A percentile compares a stretch with the other conserved stretches of the same genome.
These are phyloP conservation scores for Paracentrotus lividus DNA, from an alignment of 53 echinoderm and acorn worm genomes.

Conservation along the genomic window DNA sequence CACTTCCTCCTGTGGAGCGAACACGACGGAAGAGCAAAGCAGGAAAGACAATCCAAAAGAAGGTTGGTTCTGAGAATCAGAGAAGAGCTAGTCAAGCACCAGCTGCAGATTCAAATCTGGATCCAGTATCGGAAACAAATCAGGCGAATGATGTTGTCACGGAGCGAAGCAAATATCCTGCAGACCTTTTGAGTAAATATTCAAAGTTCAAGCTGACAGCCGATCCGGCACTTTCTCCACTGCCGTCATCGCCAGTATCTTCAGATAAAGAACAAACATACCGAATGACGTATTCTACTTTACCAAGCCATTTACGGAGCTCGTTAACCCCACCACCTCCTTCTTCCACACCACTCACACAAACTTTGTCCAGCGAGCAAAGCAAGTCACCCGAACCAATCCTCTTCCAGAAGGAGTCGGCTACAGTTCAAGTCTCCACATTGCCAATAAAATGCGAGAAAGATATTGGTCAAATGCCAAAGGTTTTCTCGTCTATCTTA, in stretches of 20 bases:
- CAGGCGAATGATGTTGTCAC: constrained; percentile 44
- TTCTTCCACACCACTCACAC: neutral
- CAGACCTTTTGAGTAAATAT: constrained; percentile 45
- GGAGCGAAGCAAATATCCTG: constrained; percentile 42
- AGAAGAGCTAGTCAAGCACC: neutral
- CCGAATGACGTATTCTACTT: constrained; percentile 92
- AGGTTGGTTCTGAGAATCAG: neutral
- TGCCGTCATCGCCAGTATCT: constrained; percentile 57
- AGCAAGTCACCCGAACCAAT: neutral
- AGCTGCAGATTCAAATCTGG: neutral
- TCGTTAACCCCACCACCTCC: neutral
- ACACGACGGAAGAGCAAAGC: neutral
- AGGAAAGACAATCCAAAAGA: neutral
- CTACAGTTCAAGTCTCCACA: neutral
- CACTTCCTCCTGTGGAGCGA: constrained; percentile 25
- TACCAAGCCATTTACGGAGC: constrained; percentile 71
- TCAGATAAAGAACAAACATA: constrained; percentile 63
- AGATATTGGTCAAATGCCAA: neutral
- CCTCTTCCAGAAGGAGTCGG: neutral
- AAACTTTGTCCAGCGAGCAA: neutral
- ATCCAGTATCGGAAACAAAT: neutral
- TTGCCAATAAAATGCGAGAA: constrained; percentile 29
- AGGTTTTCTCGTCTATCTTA: neutral
- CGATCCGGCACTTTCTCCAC: constrained; percentile 17
- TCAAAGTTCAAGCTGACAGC: constrained; percentile 69